These are phyloP conservation scores for Macrophya annulata DNA, from an alignment of 2,888 invertebrate genomes.

Conservation along the genomic window DNA sequence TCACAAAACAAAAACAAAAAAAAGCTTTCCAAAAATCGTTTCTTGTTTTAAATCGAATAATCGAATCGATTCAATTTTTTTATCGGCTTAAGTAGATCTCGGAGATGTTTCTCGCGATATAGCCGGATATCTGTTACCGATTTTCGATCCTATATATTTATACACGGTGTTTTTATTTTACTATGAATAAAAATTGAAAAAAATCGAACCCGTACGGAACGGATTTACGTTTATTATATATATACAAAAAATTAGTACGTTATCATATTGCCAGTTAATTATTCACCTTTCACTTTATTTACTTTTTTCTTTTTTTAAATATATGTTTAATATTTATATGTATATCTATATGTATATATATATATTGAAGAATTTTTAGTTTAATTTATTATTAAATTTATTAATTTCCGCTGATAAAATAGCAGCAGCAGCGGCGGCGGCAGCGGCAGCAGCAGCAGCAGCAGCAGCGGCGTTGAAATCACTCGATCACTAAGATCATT, in stretches of 20 bases:
- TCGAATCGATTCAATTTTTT: background rate
- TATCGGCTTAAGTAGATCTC: too few species aligned
- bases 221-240: background rate
- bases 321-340: background rate
- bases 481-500: constrained; percentile 46
- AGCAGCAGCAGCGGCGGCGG: background rate
- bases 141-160: too few species aligned
- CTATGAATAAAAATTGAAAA: background rate
- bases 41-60: background rate
- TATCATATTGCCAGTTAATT: constrained; percentile 33
- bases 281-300: background rate
- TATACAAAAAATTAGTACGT: constrained; percentile 26
- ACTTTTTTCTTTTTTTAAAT: background rate
- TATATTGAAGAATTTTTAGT: background rate
- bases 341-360: background rate
- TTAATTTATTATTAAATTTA: background rate
- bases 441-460: too few species aligned
- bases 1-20: background rate
- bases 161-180: background rate
- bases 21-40: background rate
- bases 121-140: background rate
- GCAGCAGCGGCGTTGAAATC: constrained; percentile 63
- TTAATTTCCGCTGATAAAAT: background rate
- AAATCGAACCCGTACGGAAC: background rate
- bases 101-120: background rate